phyloP scores from a whole-genome alignment of 2,113 vertebrate genomes.

The Tauraco erythrolophus region DNA sequence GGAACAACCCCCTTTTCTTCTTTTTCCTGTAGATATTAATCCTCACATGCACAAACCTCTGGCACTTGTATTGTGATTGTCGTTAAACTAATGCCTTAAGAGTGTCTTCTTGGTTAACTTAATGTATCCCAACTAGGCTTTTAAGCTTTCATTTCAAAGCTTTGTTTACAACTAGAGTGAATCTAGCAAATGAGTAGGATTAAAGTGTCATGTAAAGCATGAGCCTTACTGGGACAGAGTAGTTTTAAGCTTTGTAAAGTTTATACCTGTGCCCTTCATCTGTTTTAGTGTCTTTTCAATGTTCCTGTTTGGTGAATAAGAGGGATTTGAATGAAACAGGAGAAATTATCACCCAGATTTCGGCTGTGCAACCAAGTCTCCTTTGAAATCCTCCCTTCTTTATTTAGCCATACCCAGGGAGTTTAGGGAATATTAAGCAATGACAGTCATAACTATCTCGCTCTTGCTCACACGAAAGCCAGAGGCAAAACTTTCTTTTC shows the following conservation, averaged over 20 bases:
- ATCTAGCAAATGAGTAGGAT: slow-evolving; percentile 76
- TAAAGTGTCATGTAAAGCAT: slow-evolving; percentile 67
- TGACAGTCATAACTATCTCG: neutral
- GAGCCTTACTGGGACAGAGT: slow-evolving; percentile 36
- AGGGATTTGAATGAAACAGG: slow-evolving; percentile 29
- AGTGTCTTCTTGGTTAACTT: slow-evolving; percentile 64
- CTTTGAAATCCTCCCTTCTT: slow-evolving; percentile 46
- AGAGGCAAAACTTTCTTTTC: neutral
- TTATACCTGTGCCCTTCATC: slow-evolving; percentile 2
- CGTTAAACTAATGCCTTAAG: slow-evolving; percentile 59
- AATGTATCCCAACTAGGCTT: slow-evolving; percentile 56
- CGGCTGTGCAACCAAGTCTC: slow-evolving; percentile 29
- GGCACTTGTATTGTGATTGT: slow-evolving; percentile 15
- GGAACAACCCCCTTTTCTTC: neutral
- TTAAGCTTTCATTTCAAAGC: slow-evolving; percentile 69
- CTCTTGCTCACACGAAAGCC: neutral
- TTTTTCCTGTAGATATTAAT: neutral
- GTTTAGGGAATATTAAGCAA: slow-evolving; percentile 6
- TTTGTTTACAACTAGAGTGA: slow-evolving; percentile 68
- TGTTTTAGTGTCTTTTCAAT: slow-evolving; percentile 4
- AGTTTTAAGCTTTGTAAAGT: slow-evolving; percentile 60
- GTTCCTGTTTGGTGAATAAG: neutral
- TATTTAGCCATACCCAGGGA: neutral
- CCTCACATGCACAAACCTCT: neutral
- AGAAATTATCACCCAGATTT: slow-evolving; percentile 28